Conservation (phyloP, 2,888 invertebrate genomes). For the Coremacera marginata region DNA sequence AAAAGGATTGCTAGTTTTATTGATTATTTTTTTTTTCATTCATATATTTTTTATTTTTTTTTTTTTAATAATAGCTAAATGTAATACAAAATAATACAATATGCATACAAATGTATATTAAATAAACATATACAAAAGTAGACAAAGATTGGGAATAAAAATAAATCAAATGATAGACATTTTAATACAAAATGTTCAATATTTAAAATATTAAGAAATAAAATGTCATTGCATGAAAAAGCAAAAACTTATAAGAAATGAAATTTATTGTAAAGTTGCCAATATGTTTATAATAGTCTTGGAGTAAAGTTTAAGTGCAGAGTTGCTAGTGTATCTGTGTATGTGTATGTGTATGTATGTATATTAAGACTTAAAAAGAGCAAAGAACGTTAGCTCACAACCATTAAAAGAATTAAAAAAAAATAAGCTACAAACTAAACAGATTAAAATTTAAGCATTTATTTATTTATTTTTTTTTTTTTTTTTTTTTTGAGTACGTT, state of each 20-base stretch:
- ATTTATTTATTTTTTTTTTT: not conserved
- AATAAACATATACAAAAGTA: slow-evolving; percentile 12
- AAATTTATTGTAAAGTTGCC: not conserved
- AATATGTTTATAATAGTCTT: too few relatives aligned
- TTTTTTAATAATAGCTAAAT: not conserved
- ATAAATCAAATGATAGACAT: not conserved
- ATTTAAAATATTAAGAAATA: not conserved
- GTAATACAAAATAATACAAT: not conserved
- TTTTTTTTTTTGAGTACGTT: not conserved
- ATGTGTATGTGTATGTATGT: not conserved
- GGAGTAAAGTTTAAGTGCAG: too few relatives aligned
- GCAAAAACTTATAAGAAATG: not conserved
- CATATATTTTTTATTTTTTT: not conserved
- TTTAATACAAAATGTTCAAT: slow-evolving; percentile 8
- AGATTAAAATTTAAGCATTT: slow-evolving; percentile 18
- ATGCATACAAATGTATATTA: not conserved
- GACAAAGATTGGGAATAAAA: not conserved
- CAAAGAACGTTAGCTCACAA: slow-evolving; percentile 37
- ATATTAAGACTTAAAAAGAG: not conserved
- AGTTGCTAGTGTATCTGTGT: not conserved
- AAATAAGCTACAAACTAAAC: slow-evolving; percentile 21
- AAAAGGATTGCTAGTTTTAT: not conserved
- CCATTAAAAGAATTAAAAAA: slow-evolving; percentile 21
- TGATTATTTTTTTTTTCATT: not conserved
- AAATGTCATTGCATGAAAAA: not conserved